Evolutionary conservation across 2,888 invertebrate species (phyloP), one percentile per base, ranked within the genome.

Genomic region (Carterocephalus palaemon): DNA sequence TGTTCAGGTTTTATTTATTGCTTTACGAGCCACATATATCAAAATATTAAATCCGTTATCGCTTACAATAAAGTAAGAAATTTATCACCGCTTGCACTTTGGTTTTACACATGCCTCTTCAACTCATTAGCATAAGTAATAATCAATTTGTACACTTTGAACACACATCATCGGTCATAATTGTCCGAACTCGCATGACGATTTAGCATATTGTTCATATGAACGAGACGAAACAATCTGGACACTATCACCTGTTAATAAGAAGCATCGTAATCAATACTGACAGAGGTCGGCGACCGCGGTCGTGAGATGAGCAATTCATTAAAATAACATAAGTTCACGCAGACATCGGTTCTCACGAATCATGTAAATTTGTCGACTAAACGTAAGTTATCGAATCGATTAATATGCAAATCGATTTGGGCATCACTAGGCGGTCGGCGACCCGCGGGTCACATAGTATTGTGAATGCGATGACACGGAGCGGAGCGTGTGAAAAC

Each of bases 401-500:
- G 82, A 85, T 86, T 86, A 86, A 83, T 85, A 86, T 86, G 86
- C 76, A 76, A 84, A 86, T 86, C 67, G 72, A 63, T 69, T 69
- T 71, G 75, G 74, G 70, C 84, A 84, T 82, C 86, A 79, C 84
- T 81, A 80, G 77, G 52, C 76, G 85, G 84, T 82, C 84, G 82
- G 59, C 78, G 84, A 84, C 78, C 84, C 64, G 64, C 62, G 64
- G 72, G 69, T 79, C 75, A 75, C 71, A 62, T 72, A 68, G 64
- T 72, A 72, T 67, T 74, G 83, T 78, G 94, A 60, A 55, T 48
- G 54, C 51, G 48, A 46, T 55, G 57, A 93, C 88, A 96, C 93
- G 84, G 93, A 94, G 84, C 93, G 84, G 93, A 94, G 84, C 95
- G 95, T 75, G 96, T 96, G 64, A 96, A 95, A 65, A 42, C 33